These are phyloP conservation scores for Drosophila koepferae DNA, from an alignment of 2,888 invertebrate species.

Conservation along the genomic window DNA sequence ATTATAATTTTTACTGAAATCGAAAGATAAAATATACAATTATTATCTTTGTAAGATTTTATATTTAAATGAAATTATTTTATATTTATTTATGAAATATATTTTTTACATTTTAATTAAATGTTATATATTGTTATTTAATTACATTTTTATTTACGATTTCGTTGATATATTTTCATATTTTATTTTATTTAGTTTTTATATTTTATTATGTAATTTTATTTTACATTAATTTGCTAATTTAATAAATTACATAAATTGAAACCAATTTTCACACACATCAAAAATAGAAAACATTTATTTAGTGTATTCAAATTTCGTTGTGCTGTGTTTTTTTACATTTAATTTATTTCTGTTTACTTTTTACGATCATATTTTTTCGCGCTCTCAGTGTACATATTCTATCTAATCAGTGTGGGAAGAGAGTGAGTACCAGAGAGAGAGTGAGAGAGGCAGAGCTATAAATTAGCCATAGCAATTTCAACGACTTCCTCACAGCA, in stretches of 20 bases:
- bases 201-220: not conserved
- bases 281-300: not conserved
- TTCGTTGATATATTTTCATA: too few species aligned
- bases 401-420: not conserved
- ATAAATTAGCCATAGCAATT: conserved; percentile 36
- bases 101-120: too few species aligned
- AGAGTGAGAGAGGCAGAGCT: not conserved
- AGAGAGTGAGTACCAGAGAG: not conserved
- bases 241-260: conserved; percentile 1
- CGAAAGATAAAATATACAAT: too few species aligned
- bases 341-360: not conserved
- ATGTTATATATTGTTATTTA: too few species aligned
- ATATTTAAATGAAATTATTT: too few species aligned
- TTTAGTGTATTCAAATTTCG: conserved; percentile 2
- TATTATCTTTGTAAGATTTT: too few species aligned
- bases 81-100: too few species aligned
- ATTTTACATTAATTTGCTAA: not conserved
- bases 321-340: not conserved
- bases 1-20: not conserved
- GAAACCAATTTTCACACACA: not conserved
- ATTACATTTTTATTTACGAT: too few species aligned
- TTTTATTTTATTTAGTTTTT: not conserved
- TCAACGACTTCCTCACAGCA: conserved; percentile 58
- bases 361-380: conserved; percentile 28
- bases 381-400: conserved; percentile 4